Percentiles rank a stretch among this genome's conserved stretches.
Evolutionary conservation across 2,797 vertebrate genomes (phyloP).

Genomic region (Crocidura indochinensis): DNA sequence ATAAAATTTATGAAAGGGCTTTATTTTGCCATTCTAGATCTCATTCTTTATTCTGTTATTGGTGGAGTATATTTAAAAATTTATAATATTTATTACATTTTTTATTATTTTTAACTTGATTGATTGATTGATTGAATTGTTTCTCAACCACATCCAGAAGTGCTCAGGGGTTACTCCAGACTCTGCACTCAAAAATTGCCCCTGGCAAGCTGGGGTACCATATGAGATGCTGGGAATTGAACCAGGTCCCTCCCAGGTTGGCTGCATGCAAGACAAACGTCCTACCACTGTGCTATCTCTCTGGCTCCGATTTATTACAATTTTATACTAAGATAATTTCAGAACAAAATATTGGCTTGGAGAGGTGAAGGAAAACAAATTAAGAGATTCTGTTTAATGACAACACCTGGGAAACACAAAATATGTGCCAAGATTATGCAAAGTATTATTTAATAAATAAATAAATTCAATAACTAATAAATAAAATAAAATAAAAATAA

Average conservation of each 20-base stretch:
- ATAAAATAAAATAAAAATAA: too few relatives aligned
- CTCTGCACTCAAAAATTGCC: too few relatives aligned
- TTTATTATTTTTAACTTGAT: too few relatives aligned
- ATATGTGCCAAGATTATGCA: not conserved
- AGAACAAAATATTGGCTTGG: not conserved
- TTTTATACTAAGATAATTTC: conserved; percentile 31
- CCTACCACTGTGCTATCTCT: too few relatives aligned
- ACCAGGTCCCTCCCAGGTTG: too few relatives aligned
- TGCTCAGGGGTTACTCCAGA: too few relatives aligned
- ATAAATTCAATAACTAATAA: too few relatives aligned
- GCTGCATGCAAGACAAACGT: too few relatives aligned
- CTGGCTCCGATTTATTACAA: not conserved
- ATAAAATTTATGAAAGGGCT: not conserved
- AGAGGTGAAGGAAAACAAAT: conserved; percentile 39
- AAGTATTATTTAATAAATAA: not conserved
- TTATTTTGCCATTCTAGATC: not conserved
- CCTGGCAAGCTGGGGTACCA: too few relatives aligned
- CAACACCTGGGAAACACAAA: not conserved
- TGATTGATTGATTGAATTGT: too few relatives aligned
- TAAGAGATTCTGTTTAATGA: not conserved
- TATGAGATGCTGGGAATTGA: too few relatives aligned
- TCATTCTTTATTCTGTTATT: not conserved
- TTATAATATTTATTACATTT: not conserved
- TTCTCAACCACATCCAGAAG: too few relatives aligned
- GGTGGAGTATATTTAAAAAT: not conserved